Percentiles rank a stretch among this genome's conserved stretches.
Evolutionary conservation across 2,797 vertebrate genomes (phyloP).

Genomic region (Pelodytes ibericus): DNA sequence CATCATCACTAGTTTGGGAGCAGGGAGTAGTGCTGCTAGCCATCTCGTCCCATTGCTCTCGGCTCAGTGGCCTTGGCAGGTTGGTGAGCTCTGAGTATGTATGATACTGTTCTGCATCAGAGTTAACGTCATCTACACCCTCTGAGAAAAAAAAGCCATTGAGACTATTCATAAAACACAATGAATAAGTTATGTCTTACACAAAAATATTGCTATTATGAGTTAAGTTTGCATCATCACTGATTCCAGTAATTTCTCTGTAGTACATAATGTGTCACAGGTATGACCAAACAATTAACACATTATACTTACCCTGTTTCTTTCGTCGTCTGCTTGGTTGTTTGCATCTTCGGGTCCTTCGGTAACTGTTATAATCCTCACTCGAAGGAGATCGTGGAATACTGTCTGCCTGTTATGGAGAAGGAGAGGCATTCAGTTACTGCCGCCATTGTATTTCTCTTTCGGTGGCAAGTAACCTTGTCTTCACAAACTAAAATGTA

Average conservation of each 20-base stretch:
- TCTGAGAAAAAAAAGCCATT: conserved; percentile 68
- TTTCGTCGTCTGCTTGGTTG: conserved; percentile 74
- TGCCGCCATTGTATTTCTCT: background rate
- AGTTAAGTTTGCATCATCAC: no score
- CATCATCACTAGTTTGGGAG: conserved; percentile 83
- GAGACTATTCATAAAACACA: no score
- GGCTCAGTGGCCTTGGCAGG: conserved; percentile 64
- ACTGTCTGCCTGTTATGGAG: conserved; percentile 86
- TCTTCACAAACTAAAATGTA: no score
- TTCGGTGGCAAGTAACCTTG: no score
- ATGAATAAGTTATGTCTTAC: no score
- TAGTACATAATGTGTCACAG: no score
- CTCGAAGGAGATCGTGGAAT: conserved; percentile 81
- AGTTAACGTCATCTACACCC: conserved; percentile 76
- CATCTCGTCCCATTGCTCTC: conserved; percentile 73
- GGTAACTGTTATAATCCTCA: conserved; percentile 81
- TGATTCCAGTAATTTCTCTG: no score
- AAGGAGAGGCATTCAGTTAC: background rate
- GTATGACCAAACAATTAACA: no score
- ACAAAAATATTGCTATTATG: no score
- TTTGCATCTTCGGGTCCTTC: conserved; percentile 71
- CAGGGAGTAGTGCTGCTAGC: conserved; percentile 81
- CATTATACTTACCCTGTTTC: conserved; percentile 82
- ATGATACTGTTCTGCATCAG: conserved; percentile 75
- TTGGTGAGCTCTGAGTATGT: conserved; percentile 73